Evolutionary conservation across 2,797 vertebrate species (phyloP).

Genomic region (Propithecus deckenii): DNA sequence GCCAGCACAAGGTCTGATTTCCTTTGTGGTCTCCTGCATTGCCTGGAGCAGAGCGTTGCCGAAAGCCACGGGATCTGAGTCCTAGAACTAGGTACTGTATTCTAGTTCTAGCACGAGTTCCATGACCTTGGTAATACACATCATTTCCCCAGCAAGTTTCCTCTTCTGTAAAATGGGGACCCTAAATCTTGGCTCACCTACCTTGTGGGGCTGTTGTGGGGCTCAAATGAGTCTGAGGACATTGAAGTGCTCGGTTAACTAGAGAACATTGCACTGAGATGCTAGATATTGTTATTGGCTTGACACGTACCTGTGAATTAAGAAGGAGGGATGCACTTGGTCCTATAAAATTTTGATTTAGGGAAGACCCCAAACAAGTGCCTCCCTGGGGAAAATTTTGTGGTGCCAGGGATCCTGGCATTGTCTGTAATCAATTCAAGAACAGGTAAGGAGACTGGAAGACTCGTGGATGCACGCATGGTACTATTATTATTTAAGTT

Average conservation of each 20-base stretch:
- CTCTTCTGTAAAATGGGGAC: background rate
- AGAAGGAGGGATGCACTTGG: background rate
- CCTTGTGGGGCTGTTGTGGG: background rate
- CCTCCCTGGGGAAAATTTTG: background rate
- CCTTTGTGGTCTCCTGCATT: slow-evolving; percentile 23
- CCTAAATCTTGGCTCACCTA: background rate
- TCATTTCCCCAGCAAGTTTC: background rate
- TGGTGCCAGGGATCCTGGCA: background rate
- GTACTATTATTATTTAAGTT: background rate
- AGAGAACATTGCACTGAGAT: background rate
- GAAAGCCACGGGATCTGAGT: background rate
- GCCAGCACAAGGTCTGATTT: slow-evolving; percentile 30
- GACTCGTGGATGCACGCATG: background rate
- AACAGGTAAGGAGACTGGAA: background rate
- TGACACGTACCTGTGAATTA: background rate
- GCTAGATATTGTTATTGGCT: background rate
- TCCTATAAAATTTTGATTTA: background rate
- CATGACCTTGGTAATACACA: background rate
- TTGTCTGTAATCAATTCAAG: background rate
- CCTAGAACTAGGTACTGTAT: background rate
- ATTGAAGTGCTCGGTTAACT: background rate
- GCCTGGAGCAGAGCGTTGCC: slow-evolving; percentile 40
- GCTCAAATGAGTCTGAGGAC: background rate
- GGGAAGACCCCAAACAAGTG: background rate
- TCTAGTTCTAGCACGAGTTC: background rate